Evolutionary conservation across 2,797 vertebrate species (phyloP), one percentile per base, ranked within the genome.

Genomic region (Ataeniobius toweri): DNA sequence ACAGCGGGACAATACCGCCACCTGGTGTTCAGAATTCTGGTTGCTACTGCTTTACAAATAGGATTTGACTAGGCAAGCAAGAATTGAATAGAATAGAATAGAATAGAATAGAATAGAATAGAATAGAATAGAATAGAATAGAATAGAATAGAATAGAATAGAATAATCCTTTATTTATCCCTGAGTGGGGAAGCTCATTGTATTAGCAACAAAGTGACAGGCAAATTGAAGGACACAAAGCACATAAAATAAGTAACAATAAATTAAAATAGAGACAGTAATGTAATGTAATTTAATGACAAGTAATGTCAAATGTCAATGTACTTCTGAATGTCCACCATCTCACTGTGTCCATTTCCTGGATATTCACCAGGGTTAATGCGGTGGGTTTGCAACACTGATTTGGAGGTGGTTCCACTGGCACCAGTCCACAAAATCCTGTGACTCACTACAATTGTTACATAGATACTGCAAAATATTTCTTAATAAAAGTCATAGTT

Each of bases 1-100:
- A 70, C 9, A 7, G 1, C 0, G 22, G 22, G 22, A 3, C 58
- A 53, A 0, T 75, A 78, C 7, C 65, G 79, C 82, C 89, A 28
- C 68, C 83, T 72, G 18, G 46, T 51, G 85, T 26, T 59, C 12
- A 10, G 1, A 9, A 16, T 3, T 44, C n/a, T 24, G 18, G 31
- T 68, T 24, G 73, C 28, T 6, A 22, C 44, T 46, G 26, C n/a
- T 26, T 59, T 39, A 39, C 26, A 63, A 58, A 61, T 31, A 28
- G 10, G 20, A 12, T 10, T n/a, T 4, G n/a, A 50, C 39, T 24
- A 28, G 1, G 44, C 20, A 48, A 44, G 26, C 14, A 2, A 31
- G 31, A 31, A 2, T 31, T n/a, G n/a, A n/a, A n/a, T 55, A 56
- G 53, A 56, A 56, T 16, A 20, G 50, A 51, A 51, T 51, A 51